Evolutionary conservation across 2,113 vertebrate species (phyloP).

Genomic region (Ciconia boyciana): DNA sequence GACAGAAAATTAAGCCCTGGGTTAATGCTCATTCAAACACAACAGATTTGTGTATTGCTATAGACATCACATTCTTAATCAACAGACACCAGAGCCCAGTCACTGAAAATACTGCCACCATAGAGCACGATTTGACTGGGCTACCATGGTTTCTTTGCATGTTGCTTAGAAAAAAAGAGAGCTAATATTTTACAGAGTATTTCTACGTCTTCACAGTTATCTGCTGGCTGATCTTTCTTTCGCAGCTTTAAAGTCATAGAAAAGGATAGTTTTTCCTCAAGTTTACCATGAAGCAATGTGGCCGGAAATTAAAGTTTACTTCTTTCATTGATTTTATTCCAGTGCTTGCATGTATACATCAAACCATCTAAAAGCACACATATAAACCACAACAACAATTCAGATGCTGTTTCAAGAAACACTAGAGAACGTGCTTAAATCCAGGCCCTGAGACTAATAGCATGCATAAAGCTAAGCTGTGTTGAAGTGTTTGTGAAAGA

Average conservation of each 20-base stretch:
- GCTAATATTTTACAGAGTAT: background rate
- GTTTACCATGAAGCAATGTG: background rate
- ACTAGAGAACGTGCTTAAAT: background rate
- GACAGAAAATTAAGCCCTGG: background rate
- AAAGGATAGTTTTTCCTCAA: background rate
- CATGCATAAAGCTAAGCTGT: background rate
- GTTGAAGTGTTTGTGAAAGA: background rate
- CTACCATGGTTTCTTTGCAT: background rate
- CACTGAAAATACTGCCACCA: background rate
- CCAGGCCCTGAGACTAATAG: background rate
- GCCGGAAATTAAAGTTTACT: background rate
- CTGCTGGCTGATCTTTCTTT: background rate
- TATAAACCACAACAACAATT: background rate
- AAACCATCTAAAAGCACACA: background rate
- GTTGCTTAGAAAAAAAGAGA: background rate
- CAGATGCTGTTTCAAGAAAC: background rate
- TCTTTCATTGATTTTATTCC: background rate
- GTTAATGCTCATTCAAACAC: conserved; percentile 11
- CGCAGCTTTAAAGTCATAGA: background rate
- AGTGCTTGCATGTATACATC: background rate
- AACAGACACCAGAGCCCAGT: background rate
- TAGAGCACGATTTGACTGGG: background rate
- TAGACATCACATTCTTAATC: background rate
- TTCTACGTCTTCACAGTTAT: background rate
- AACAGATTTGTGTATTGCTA: background rate